phyloP scores from a whole-genome alignment of 1,140 invertebrate genomes.

The Neomicropteryx cornuta region DNA sequence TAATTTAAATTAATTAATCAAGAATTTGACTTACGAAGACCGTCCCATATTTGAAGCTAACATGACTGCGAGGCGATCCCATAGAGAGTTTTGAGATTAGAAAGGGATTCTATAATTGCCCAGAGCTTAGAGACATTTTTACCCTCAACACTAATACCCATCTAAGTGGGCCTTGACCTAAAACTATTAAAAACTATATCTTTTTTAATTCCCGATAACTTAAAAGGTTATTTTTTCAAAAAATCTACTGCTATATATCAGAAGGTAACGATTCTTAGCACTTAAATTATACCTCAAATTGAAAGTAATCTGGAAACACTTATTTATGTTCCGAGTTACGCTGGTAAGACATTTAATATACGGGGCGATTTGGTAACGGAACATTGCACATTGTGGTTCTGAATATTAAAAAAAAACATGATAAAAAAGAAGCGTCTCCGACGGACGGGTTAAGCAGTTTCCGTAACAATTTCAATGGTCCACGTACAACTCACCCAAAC shows the following conservation, averaged over 20 bases:
- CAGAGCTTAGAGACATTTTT: no score
- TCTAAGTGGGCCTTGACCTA: no score
- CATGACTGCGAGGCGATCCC: not conserved
- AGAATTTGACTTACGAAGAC: not conserved
- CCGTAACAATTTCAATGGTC: not conserved
- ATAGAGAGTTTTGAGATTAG: not conserved
- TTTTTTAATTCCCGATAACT: no score
- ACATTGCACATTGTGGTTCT: not conserved
- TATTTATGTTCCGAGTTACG: not conserved
- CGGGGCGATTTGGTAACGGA: not conserved
- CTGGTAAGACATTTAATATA: not conserved
- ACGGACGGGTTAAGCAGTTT: not conserved
- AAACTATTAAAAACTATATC: no score
- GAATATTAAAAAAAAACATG: conserved; percentile 4
- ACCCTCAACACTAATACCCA: no score
- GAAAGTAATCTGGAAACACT: not conserved
- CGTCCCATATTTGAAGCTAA: not conserved
- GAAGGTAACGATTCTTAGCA: no score
- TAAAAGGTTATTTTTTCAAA: no score
- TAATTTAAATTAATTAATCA: not conserved
- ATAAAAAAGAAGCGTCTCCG: not conserved
- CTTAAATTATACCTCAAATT: no score
- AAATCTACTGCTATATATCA: no score
- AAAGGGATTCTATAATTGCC: no score
- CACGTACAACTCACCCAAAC: conserved; percentile 21